Base-by-base conservation (phyloP, 2,797 vertebrate genomes). In the Poecile montanus region DNA sequence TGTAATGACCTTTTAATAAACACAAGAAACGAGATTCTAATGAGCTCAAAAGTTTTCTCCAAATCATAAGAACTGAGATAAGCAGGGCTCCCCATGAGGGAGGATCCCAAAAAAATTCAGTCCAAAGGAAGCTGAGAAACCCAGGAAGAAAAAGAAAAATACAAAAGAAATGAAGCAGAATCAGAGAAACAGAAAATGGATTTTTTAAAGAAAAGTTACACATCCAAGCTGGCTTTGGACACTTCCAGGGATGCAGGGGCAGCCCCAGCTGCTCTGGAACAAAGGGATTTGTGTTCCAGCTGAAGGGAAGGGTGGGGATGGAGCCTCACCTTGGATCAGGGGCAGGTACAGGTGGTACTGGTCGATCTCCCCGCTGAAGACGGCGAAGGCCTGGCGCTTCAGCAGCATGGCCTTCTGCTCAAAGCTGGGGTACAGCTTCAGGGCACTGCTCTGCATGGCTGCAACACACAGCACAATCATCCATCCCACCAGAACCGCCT, bases 301-400 rank as follows among this genome's bases (percentile, higher is more conserved):
- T 21, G 47, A 12, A 17, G 48, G 78, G 66, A 13, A 38, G 19
- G 25, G n/a, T 10, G 36, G 67, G 53, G 53, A 13, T 29, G 34
- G 2, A 2, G 25, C 0, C 96, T 97, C 97, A 99, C 99, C 99
- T 98, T 99, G 99, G 86, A 99, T 99, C 36, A 99, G 97, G n/a
- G 99, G 99, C 86, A 99, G 98, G 83, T 99, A 99, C 32, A 99
- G 98, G 93, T 99, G 99, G 96, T 99, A 99, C 92, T 99, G 99
- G 96, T 99, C 99, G 1, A 98, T 94, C 91, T 99, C 99, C 32
- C 99, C 99, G 10, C 99, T 99, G 96, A 99, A 99, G 97, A 99
- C 98, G 8, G 99, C 98, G 8, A 99, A 99, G 0, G 99, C 99
- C 94, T 99, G 99, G 20, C 99, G 98, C 88, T 99, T 99, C 75